Evolutionary conservation across 2,113 vertebrate species (phyloP), one percentile per base, ranked within the genome.

Genomic region (Cynopterus brachyotis): DNA sequence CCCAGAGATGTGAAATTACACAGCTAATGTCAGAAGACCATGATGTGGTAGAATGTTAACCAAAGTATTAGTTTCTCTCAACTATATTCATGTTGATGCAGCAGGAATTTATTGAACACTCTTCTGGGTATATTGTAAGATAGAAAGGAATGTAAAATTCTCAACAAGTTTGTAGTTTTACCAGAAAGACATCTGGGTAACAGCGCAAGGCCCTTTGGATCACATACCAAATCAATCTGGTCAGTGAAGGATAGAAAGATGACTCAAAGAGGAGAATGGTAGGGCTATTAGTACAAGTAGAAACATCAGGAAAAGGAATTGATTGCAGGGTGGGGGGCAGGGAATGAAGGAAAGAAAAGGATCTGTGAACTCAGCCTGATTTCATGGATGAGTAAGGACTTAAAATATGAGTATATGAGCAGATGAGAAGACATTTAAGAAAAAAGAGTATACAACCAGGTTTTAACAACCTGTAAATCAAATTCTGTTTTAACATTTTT

Each of bases 131-230:
- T 16, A 5, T 53, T 55, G 26, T 30, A 76, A 69, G 37, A 16
- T 45, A 70, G n/a, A 81, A 91, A 90, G 57, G 42, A 86, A 83
- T 59, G 17, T 59, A 47, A 42, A 20, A 37, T 78, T 50, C 81
- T 92, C 83, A 64, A 95, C 40, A 83, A 73, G 73, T 19, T 72
- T 86, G 13, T 50, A 60, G 55, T 73, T 81, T 96, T 55, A 73
- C 40, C 40, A 72, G 78, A 32, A 90, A 93, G 75, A 73, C 15
- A 89, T 53, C 72, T 84, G 47, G 42, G 16, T 47, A 62, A 60
- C 35, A 78, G 12, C 28, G 28, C 13, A 53, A 32, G 37, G 12
- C 26, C 28, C 19, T 78, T 89, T 72, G 62, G 35, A 53, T 55
- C 67, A 67, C 32, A 42, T 92, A 35, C 28, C 69, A 32, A 89